These are phyloP conservation scores for Pungitius pungitius DNA, from an alignment of 2,113 vertebrate genomes.

Conservation along the genomic window DNA sequence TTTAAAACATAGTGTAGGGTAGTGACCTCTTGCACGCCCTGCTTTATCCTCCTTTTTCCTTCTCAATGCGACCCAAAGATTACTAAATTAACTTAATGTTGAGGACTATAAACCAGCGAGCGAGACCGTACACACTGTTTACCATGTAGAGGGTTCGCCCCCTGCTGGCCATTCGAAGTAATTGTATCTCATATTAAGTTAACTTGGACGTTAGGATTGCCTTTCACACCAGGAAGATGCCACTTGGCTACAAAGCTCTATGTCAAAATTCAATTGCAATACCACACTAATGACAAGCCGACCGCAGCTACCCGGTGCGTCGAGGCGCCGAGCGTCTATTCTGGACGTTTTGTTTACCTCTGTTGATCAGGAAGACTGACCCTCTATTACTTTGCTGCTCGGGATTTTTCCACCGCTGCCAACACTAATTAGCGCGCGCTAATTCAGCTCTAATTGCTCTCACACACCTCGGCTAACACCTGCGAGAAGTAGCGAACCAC, in stretches of 20 bases:
- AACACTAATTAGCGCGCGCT: conserved; percentile 11
- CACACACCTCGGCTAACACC: conserved; percentile 14
- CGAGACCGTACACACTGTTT: not conserved
- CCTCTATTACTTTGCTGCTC: conserved; percentile 9
- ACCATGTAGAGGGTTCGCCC: not conserved
- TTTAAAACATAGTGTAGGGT: too few relatives aligned
- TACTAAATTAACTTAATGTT: not conserved
- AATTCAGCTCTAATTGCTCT: conserved; percentile 31
- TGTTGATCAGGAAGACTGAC: conserved; percentile 20
- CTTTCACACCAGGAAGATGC: not conserved
- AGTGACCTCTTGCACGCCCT: not conserved
- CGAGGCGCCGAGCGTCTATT: too few relatives aligned
- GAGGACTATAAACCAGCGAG: not conserved
- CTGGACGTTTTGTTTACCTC: not conserved
- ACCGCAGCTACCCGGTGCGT: too few relatives aligned
- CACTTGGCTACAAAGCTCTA: too few relatives aligned
- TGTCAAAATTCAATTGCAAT: too few relatives aligned
- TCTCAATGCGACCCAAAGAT: not conserved
- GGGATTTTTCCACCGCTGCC: not conserved
- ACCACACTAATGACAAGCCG: too few relatives aligned
- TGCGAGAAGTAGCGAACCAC: not conserved
- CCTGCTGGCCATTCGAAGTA: too few relatives aligned
- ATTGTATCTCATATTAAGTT: too few relatives aligned
- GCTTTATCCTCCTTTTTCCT: not conserved
- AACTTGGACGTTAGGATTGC: too few relatives aligned